Evolutionary conservation across 2,888 invertebrate species (phyloP).

Genomic region (Ganaspis brasiliensis): DNA sequence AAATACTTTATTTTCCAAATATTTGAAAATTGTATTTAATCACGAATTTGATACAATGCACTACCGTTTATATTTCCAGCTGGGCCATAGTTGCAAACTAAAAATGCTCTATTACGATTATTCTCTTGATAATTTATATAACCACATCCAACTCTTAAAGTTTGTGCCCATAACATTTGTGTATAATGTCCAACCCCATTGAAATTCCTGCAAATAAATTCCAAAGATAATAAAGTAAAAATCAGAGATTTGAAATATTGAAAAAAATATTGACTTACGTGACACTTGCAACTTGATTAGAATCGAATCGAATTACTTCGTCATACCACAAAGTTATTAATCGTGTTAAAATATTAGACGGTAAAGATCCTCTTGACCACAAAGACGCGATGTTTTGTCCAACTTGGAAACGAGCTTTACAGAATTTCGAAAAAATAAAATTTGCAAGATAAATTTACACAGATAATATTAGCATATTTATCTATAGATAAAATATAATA

Average conservation of each 20-base stretch:
- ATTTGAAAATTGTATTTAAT: no score
- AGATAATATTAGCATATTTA: no score
- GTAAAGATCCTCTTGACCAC: neutral
- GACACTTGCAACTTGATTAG: slow-evolving; percentile 38
- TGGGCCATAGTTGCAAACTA: slow-evolving; percentile 79
- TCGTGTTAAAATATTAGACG: neutral
- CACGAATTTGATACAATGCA: slow-evolving; percentile 43
- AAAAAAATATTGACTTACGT: slow-evolving; percentile 45
- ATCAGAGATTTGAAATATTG: neutral
- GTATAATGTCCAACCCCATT: slow-evolving; percentile 75
- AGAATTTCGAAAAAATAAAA: neutral
- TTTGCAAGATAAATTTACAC: no score
- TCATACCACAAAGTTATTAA: slow-evolving; percentile 56
- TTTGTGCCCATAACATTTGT: slow-evolving; percentile 81
- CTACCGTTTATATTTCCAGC: slow-evolving; percentile 51
- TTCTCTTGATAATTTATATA: slow-evolving; percentile 73
- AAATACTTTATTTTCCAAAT: no score
- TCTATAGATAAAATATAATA: no score
- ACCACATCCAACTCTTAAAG: slow-evolving; percentile 81
- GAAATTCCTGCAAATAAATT: neutral
- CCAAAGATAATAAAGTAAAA: no score
- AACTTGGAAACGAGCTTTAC: neutral
- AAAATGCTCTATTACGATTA: slow-evolving; percentile 67
- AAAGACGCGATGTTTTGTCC: neutral
- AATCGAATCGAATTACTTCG: slow-evolving; percentile 54